Base-by-base conservation (phyloP, 2,888 invertebrate species). In the Plagodis pulveraria region DNA sequence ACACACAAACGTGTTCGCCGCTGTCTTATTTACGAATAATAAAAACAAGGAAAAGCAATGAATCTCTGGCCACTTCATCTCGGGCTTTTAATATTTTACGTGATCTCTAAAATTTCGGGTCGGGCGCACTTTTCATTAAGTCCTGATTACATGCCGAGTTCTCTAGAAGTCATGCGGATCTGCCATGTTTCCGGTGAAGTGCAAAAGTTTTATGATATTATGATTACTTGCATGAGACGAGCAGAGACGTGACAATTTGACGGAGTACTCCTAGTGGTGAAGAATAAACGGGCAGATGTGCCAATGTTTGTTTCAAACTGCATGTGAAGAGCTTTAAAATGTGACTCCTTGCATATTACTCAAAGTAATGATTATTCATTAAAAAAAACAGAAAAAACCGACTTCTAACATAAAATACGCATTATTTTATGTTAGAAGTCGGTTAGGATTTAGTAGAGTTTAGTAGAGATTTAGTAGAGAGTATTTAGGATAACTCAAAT, bases 61-160 rank as follows among this genome's bases (percentile, higher is more conserved):
- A 91, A 89, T 90, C 89, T 88, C 87, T 87, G 89, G 89, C 91
- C 87, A 91, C 91, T 91, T 88, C 91, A 89, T 91, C 85, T 86
- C 84, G 84, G 80, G 85, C 84, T 83, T 90, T 91, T 92, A 91
- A 92, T 92, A 92, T 92, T 92, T 90, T 92, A 92, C 92, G 92
- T 92, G 92, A 91, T 91, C 91, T 82, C 89, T 87, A 84, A 91
- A 90, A 89, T 89, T 86, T 88, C 83, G 84, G 81, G 60, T 52
- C 56, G 60, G 80, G 87, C 86, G 86, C 86, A 89, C 88, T 90
- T 89, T 89, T 91, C 92, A 91, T 92, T 91, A 91, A 87, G 82
- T 87, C 88, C 85, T 88, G 91, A 91, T 91, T 91, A 91, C 90
- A 84, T 84, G 74, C 74, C 71, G 83, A 83, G 83, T 83, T 83